Evolutionary conservation across 2,888 invertebrate genomes (phyloP).

Genomic region (Rugalucina vietnamica): DNA sequence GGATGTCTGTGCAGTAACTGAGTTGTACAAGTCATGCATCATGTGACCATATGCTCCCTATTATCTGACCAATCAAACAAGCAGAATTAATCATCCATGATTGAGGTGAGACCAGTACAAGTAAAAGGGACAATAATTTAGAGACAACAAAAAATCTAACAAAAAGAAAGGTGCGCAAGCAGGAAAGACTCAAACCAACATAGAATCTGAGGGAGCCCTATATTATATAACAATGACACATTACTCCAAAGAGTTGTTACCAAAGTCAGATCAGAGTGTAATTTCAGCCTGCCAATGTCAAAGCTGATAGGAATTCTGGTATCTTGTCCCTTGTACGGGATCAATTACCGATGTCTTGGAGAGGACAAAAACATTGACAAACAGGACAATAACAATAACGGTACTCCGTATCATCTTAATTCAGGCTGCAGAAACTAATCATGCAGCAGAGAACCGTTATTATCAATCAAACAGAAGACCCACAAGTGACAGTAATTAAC

Average conservation of each 20-base stretch:
- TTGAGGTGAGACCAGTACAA: background rate
- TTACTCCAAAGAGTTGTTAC: too few relatives aligned
- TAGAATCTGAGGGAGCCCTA: too few relatives aligned
- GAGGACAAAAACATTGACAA: background rate
- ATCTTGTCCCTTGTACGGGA: too few relatives aligned
- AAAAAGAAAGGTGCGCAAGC: too few relatives aligned
- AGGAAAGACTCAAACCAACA: too few relatives aligned
- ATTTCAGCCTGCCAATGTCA: too few relatives aligned
- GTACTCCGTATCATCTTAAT: background rate
- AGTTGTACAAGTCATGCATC: conserved; percentile 5
- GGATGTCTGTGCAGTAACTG: background rate
- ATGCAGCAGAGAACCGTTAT: conserved; percentile 1
- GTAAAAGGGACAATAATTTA: background rate
- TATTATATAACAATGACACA: too few relatives aligned
- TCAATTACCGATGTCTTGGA: background rate
- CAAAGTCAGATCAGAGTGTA: too few relatives aligned
- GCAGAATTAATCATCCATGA: background rate
- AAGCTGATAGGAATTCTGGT: too few relatives aligned
- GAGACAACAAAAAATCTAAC: too few relatives aligned
- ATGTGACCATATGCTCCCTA: conserved; percentile 18
- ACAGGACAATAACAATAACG: background rate
- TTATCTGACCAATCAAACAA: conserved; percentile 3
- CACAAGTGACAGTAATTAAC: too few relatives aligned
- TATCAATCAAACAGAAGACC: background rate
- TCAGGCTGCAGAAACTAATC: background rate